A percentile compares a stretch with the other conserved stretches of the same genome.
These are phyloP conservation scores for Vultur gryphus DNA, from an alignment of 2,797 vertebrate species.

Conservation along the genomic window DNA sequence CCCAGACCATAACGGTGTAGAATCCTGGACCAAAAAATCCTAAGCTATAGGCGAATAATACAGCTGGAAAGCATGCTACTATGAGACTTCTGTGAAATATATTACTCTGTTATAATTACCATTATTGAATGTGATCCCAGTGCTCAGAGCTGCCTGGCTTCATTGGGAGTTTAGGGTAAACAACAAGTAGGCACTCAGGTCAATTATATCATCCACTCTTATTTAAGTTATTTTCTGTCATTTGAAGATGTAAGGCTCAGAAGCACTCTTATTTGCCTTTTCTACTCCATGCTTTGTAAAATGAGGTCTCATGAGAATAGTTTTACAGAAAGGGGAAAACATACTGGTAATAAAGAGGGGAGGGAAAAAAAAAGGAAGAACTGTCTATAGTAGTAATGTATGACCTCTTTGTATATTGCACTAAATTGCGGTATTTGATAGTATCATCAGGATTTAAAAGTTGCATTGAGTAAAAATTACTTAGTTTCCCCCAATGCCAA, in stretches of 20 bases:
- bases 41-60: background rate
- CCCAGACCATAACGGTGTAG: background rate
- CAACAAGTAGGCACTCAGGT: background rate
- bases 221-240: slow-evolving; percentile 24
- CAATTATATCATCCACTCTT: background rate
- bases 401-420: background rate
- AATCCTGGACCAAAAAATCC: slow-evolving; percentile 1
- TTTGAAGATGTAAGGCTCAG: background rate
- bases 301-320: background rate
- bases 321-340: background rate
- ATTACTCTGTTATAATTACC: background rate
- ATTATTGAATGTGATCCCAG: slow-evolving; percentile 9
- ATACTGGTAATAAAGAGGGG: background rate
- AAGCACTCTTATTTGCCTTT: background rate
- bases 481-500: background rate
- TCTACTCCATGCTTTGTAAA: background rate
- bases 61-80: background rate
- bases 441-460: background rate
- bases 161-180: background rate
- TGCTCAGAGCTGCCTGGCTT: background rate
- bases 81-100: background rate
- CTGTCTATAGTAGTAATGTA: background rate
- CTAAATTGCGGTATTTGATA: background rate
- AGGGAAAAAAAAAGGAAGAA: background rate
- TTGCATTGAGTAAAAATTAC: background rate